A percentile compares a stretch with the other conserved stretches of the same genome.
Evolutionary conservation across 2,113 vertebrate genomes (phyloP).

Genomic region (Ascaphus truei): DNA sequence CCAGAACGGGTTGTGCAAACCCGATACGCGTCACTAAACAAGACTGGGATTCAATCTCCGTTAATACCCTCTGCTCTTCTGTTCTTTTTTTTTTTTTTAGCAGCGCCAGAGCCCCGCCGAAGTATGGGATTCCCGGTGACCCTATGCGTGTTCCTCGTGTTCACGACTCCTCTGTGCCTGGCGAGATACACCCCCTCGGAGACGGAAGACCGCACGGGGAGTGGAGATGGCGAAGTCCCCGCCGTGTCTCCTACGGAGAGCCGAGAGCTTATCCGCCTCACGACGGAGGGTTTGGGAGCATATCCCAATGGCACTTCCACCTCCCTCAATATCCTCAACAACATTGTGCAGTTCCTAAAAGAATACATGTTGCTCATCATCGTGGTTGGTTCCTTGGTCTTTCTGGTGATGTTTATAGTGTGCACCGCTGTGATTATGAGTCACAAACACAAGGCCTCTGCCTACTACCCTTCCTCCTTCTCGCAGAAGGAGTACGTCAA

Average conservation of each 20-base stretch:
- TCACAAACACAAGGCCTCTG: conserved; percentile 86
- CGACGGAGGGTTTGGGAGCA: conserved; percentile 43
- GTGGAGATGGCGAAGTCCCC: conserved; percentile 63
- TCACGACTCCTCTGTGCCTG: conserved; percentile 23
- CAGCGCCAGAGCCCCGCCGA: neutral
- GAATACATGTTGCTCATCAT: conserved; percentile 83
- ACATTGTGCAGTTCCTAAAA: conserved; percentile 83
- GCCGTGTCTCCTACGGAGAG: conserved; percentile 50
- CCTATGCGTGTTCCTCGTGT: conserved; percentile 40
- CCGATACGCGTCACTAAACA: too few species aligned
- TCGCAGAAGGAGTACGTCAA: conserved; percentile 77
- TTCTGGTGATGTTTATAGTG: conserved; percentile 85
- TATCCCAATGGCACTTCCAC: conserved; percentile 69
- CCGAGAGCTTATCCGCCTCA: conserved; percentile 38
- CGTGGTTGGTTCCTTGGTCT: conserved; percentile 81
- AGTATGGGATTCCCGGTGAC: conserved; percentile 5
- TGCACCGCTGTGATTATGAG: conserved; percentile 84
- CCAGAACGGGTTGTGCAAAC: too few species aligned
- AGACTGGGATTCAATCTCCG: neutral
- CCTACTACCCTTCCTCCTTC: conserved; percentile 86
- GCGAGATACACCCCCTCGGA: neutral
- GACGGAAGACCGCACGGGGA: conserved; percentile 59
- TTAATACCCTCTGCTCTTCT: conserved; percentile 13
- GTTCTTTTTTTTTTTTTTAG: neutral
- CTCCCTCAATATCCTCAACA: conserved; percentile 61